These are phyloP conservation scores for Temnopleurus reevesii DNA, from an alignment of 53 echinoderm and acorn worm species.

Conservation along the genomic window DNA sequence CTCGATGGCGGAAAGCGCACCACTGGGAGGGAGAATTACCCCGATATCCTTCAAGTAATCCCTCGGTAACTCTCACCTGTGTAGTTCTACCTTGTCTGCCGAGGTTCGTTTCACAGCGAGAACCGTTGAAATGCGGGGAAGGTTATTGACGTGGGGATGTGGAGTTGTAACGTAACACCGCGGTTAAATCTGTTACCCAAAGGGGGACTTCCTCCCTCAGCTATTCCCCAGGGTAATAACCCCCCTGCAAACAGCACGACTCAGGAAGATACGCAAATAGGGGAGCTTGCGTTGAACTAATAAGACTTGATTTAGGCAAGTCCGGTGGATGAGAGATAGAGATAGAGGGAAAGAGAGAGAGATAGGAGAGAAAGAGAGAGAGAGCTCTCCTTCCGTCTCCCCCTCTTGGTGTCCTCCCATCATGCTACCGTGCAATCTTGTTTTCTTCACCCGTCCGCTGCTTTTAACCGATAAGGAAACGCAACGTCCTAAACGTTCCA, in stretches of 20 bases:
- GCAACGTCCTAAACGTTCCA: background rate
- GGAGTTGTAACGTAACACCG: slow-evolving; percentile 18
- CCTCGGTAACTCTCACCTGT: background rate
- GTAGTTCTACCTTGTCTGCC: background rate
- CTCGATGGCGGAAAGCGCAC: background rate
- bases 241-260: background rate
- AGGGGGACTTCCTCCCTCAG: slow-evolving; percentile 34
- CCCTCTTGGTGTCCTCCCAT: background rate
- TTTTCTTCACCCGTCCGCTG: slow-evolving; percentile 39
- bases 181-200: slow-evolving; percentile 4
- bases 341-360: too few relatives aligned
- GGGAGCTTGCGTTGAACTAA: slow-evolving; percentile 39
- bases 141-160: slow-evolving; percentile 38
- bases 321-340: too few relatives aligned
- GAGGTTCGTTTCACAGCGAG: background rate
- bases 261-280: slow-evolving; percentile 29
- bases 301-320: slow-evolving; percentile 44
- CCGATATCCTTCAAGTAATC: slow-evolving; percentile 31
- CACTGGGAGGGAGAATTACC: slow-evolving; percentile 35
- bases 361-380: too few relatives aligned
- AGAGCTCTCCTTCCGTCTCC: background rate
- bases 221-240: background rate
- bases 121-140: background rate
- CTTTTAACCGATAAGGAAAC: slow-evolving; percentile 25
- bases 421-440: slow-evolving; percentile 40